Evolutionary conservation across 1,140 invertebrate genomes (phyloP).

Genomic region (Trachelipus rathkii): DNA sequence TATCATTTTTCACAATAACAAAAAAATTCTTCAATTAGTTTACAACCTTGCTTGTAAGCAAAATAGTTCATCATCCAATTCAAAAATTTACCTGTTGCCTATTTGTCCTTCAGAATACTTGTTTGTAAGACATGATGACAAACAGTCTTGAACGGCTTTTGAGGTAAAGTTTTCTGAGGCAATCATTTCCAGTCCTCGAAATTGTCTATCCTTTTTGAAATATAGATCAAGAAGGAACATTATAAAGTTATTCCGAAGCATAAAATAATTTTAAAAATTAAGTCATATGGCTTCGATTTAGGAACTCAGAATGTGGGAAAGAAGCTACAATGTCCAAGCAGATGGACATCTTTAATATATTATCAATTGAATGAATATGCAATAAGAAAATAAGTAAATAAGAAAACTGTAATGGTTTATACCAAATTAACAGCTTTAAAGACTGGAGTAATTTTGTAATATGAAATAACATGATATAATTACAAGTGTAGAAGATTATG

Average conservation of each 20-base stretch:
- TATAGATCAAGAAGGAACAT: not conserved
- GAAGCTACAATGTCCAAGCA: not conserved
- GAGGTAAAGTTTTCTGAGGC: slow-evolving; percentile 97
- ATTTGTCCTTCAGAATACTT: slow-evolving; percentile 98
- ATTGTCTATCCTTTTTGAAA: not conserved
- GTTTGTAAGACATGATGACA: slow-evolving; percentile 90
- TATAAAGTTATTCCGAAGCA: not conserved
- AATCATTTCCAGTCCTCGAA: slow-evolving; percentile 84
- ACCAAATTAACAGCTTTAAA: too few species aligned
- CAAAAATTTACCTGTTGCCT: slow-evolving; percentile 63
- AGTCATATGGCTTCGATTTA: not conserved
- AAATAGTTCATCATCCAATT: not conserved
- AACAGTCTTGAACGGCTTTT: slow-evolving; percentile 79
- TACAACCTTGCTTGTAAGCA: not conserved
- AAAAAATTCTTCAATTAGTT: not conserved
- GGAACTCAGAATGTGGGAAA: not conserved
- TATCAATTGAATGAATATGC: not conserved
- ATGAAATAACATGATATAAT: not conserved
- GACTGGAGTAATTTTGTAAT: too few species aligned
- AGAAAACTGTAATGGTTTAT: too few species aligned
- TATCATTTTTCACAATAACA: too few species aligned
- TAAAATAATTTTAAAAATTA: not conserved
- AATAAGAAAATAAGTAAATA: not conserved
- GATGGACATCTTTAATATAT: not conserved
- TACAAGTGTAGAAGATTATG: not conserved